Evolutionary conservation across 2,113 vertebrate genomes (phyloP), one percentile per base, ranked within the genome.

Genomic region (Apteryx mantelli): DNA sequence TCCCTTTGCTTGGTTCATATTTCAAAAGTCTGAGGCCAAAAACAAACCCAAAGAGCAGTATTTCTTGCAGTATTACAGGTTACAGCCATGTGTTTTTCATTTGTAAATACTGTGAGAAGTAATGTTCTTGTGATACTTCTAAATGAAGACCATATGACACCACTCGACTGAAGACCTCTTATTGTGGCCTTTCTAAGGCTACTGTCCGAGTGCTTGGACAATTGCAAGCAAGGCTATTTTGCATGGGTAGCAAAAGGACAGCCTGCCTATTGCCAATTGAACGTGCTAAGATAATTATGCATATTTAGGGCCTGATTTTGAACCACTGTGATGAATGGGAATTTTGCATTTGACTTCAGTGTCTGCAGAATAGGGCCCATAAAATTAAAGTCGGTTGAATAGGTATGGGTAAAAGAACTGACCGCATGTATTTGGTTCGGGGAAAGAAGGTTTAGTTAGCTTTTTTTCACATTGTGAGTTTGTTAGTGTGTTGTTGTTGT

Each of bases 21-120:
- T 98, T 98, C 97, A 97, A 98, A 97, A 95, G 73, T 96, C 84
- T 83, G 55, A 86, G 93, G 91, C 96, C 92, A 89, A 94, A 89
- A 97, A 22, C 86, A 97, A 93, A 97, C 92, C 89, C 93, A 92
- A 97, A 94, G 89, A 97, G 66, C 89, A 95, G 82, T 96, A 95
- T 93, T 98, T 96, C 97, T 97, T 95, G 73, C 92, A 97, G 88
- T 91, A 93, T 96, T 98, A 97, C 95, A 98, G 97, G 96, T 95
- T 96, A 93, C 22, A 86, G 61, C 90, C 98, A 96, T 97, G 53
- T 98, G 98, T 82, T 98, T 98, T 96, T 92, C 90, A 98, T 98
- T 98, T 98, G 95, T 94, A 97, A 97, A 96, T 98, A 95, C 97
- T 97, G 97, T 97, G 97, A 98, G 97, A 98, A 98, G 94, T 96